phyloP scores from a whole-genome alignment of 1,140 invertebrate genomes.

The Sycophaga agraensis region DNA sequence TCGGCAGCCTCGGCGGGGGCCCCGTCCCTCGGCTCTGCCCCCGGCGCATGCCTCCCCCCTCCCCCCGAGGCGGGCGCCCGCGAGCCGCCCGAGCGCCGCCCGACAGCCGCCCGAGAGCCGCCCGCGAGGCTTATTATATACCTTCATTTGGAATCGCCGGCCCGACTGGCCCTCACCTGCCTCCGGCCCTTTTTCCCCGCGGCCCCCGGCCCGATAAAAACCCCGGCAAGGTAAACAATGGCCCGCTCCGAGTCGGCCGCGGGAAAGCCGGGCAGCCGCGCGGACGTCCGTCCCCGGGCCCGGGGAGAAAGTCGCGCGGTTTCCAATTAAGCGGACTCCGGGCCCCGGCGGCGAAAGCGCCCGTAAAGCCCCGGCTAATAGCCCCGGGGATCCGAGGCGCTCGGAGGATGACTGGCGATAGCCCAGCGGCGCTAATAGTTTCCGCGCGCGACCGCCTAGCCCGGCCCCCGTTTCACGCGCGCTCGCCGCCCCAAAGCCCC shows the following conservation, averaged over 20 bases:
- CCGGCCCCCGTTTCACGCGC: slow-evolving; percentile 50
- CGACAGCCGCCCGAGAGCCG: too few relatives aligned
- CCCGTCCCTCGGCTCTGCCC: not conserved
- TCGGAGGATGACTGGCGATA: too few relatives aligned
- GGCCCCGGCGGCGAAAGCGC: too few relatives aligned
- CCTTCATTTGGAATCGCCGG: slow-evolving; percentile 23
- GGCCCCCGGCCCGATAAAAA: slow-evolving; percentile 8
- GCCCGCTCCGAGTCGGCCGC: too few relatives aligned
- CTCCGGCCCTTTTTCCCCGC: not conserved
- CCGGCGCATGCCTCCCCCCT: not conserved
- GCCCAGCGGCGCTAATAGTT: slow-evolving; percentile 17
- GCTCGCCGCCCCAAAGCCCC: slow-evolving; percentile 36
- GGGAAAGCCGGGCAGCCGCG: too few relatives aligned
- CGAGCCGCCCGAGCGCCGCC: not conserved
- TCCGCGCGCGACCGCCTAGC: not conserved
- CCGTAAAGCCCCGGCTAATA: too few relatives aligned
- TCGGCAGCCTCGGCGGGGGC: slow-evolving; percentile 31
- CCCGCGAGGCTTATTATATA: slow-evolving; percentile 13
- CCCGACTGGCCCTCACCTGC: not conserved
- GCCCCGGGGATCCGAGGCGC: too few relatives aligned
- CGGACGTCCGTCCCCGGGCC: too few relatives aligned
- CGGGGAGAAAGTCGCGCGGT: too few relatives aligned
- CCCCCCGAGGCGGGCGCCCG: slow-evolving; percentile 17
- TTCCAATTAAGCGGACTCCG: too few relatives aligned
- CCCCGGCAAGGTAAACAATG: slow-evolving; percentile 12